Percentiles rank a stretch among this genome's conserved stretches.
Conservation (phyloP, 2,888 invertebrate genomes). For the Lydus trimaculatus region DNA sequence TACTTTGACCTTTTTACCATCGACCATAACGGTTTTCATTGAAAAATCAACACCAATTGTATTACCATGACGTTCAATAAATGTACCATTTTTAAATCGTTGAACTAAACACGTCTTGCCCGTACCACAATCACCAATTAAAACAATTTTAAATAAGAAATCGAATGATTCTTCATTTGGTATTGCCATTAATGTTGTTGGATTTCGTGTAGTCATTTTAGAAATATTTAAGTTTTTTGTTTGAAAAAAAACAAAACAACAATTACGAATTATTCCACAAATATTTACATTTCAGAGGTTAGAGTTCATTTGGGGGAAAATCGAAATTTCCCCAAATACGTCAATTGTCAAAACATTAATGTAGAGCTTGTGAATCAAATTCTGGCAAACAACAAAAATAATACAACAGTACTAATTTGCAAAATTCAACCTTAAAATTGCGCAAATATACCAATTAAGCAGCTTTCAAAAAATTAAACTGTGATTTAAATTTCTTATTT, state of each 20-base stretch:
- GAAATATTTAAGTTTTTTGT: background rate
- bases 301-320: background rate
- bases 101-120: slow-evolving; percentile 97
- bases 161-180: slow-evolving; percentile 85
- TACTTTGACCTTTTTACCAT: slow-evolving; percentile 96
- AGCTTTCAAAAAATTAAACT: too few species aligned
- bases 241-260: slow-evolving; percentile 4
- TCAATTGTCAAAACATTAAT: background rate
- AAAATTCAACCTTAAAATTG: too few species aligned
- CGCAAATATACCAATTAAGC: too few species aligned
- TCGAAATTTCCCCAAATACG: background rate
- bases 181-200: slow-evolving; percentile 77
- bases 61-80: slow-evolving; percentile 93
- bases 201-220: slow-evolving; percentile 78
- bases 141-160: slow-evolving; percentile 93
- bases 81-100: slow-evolving; percentile 94
- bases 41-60: slow-evolving; percentile 99
- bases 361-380: background rate
- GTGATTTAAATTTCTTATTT: too few species aligned
- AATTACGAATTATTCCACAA: slow-evolving; percentile 19
- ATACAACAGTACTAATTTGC: too few species aligned
- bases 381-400: background rate
- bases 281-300: slow-evolving; percentile 26
- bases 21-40: slow-evolving; percentile 95
- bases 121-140: slow-evolving; percentile 90